Base-by-base conservation (phyloP, 2,797 vertebrate genomes). In the Chaenodraco wilsoni region DNA sequence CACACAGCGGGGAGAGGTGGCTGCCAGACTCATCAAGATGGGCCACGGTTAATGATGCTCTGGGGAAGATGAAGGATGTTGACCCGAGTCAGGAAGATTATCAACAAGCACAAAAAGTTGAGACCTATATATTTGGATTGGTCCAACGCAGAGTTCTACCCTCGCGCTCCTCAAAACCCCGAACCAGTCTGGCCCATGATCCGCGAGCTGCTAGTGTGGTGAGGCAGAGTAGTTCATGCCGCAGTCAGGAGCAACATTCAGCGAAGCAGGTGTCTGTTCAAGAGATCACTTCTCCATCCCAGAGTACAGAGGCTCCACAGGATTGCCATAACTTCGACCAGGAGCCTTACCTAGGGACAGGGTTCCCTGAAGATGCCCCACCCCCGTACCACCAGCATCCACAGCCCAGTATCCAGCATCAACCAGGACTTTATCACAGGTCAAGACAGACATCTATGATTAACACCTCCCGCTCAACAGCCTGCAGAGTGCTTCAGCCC, bases 51-150 rank as follows among this genome's bases (percentile, higher is more conserved):
- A 69, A 21, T 46, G 81, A 63, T 33, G 65, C 54, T 79, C 11
- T 71, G 9, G 80, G 65, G 0, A 74, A 80, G 0, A 49, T 78
- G 4, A 73, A 56, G 12, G 84, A 82, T 44, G 74, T 65, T 0
- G 69, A 85, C 51, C 72, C 2, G 48, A 84, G 1, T 45, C 87
- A 74, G 70, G 93, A 91, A 17, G 86, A 91, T 74, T 80, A 72
- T 66, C 82, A 87, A 46, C 89, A 90, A 56, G 46, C 78, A 2
- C 91, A 91, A 27, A 92, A 91, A 7, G 81, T 95, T 41, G 95
- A 96, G 84, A 94, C 92, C 19, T 96, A 96, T 79, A 96, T 96
- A 76, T 87, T 93, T 16, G 94, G 94, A 49, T 86, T 97, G 49
- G 92, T 96, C 76, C 95, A 96, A 58, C 94, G 94, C 0, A 90